A percentile compares a stretch with the other conserved stretches of the same genome.
phyloP scores from a whole-genome alignment of 2,888 invertebrate species.

The Lycocerus yunnanus region DNA sequence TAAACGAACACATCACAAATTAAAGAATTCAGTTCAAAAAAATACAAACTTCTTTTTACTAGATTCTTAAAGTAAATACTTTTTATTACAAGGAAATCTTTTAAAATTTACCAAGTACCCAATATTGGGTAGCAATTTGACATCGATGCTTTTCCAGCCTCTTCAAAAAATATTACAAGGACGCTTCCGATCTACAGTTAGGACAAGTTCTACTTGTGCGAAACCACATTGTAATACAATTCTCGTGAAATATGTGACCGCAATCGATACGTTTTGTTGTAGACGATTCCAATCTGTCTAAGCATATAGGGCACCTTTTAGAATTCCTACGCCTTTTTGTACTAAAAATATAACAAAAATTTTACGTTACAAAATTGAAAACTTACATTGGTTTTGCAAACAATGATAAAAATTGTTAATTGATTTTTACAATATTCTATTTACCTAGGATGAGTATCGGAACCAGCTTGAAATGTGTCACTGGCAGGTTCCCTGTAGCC shows the following conservation, averaged over 20 bases:
- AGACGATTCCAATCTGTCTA: slow-evolving; percentile 21
- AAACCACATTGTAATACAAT: slow-evolving; percentile 32
- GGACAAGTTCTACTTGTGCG: slow-evolving; percentile 22
- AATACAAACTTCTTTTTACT: background rate
- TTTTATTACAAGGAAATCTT: background rate
- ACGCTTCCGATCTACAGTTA: slow-evolving; percentile 20
- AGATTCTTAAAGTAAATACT: background rate
- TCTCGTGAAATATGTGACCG: slow-evolving; percentile 32
- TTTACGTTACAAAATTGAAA: no score
- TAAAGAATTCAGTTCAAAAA: background rate
- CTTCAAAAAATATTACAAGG: background rate
- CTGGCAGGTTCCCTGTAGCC: slow-evolving; percentile 5
- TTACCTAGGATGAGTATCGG: slow-evolving; percentile 12
- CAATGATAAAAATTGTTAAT: no score
- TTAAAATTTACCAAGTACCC: background rate
- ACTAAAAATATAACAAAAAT: slow-evolving; percentile 7
- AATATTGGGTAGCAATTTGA: background rate
- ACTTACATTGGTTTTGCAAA: background rate
- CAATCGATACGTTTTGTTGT: slow-evolving; percentile 22
- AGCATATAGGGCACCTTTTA: slow-evolving; percentile 32
- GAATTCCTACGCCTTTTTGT: slow-evolving; percentile 29
- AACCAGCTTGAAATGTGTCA: background rate
- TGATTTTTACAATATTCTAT: background rate
- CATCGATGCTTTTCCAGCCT: background rate
- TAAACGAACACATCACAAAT: background rate